Evolutionary conservation across 1,140 invertebrate genomes (phyloP), one percentile per base, ranked within the genome.

Genomic region (Phenacoccus solenopsis): DNA sequence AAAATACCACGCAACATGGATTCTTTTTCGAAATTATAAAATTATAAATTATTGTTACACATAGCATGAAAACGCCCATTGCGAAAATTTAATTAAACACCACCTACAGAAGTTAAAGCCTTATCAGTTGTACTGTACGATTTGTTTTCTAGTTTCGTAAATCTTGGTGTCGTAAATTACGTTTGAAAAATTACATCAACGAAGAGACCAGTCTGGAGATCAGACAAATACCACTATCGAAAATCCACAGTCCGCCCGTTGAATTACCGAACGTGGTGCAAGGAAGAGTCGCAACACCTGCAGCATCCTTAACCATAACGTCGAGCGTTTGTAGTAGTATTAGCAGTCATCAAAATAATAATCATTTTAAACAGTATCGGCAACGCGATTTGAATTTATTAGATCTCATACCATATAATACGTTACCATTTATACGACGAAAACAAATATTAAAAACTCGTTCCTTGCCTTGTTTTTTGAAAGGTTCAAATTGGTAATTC

Each of bases 131-230:
- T n/a, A n/a, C n/a, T n/a, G n/a, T n/a, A n/a, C n/a, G n/a, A n/a
- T 38, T 38, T 38, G 9, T 4, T 24, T 64, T 64, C 25, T 64
- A 64, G 59, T 64, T 64, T 64, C 59, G 59, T 5, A 64, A 64
- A 64, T 64, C 59, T 9, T 64, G 59, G 59, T 25, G 21, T 24
- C 21, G 25, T 16, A 64, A 16, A 64, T 5, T 64, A 64, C 22
- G 59, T 16, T 7, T 32, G 13, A 49, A 49, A 64, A 20, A 22
- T 13, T 27, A 27, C 20, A 22, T 10, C 32, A 9, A 38, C 10
- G 59, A 64, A 24, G 59, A 64, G 12, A 64, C 5, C 5, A 64
- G 59, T 22, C 10, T 25, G 9, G 20, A 20, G 13, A 27, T 64
- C 22, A 10, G 59, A 64, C 59, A 64, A 24, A 64, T 64, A 5